A percentile compares a stretch with the other conserved stretches of the same genome.
These are phyloP conservation scores for Forbesichthys agassizii DNA, from an alignment of 2,113 vertebrate genomes.

Conservation along the genomic window DNA sequence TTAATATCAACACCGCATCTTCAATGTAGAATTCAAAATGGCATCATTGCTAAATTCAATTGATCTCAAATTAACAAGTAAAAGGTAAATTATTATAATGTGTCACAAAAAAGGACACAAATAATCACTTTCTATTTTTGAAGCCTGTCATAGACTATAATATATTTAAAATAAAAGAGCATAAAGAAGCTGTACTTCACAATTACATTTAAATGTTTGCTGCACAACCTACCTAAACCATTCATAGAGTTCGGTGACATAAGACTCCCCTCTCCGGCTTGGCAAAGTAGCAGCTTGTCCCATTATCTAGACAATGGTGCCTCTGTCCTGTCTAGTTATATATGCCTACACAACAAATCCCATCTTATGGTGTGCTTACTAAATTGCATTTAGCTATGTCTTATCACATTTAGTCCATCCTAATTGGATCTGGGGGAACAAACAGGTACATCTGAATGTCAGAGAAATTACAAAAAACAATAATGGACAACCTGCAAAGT, in stretches of 20 bases:
- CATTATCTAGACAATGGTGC: constrained; percentile 45
- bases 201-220: background rate
- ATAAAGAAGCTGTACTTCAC: background rate
- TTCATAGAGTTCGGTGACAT: constrained; percentile 67
- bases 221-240: constrained; percentile 69
- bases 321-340: constrained; percentile 40
- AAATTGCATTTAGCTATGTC: constrained; percentile 63
- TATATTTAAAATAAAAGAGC: background rate
- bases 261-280: constrained; percentile 58
- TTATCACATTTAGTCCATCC: constrained; percentile 64
- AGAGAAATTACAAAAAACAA: constrained; percentile 67
- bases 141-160: too few species aligned
- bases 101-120: too few species aligned
- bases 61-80: too few species aligned
- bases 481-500: background rate
- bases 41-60: too few species aligned
- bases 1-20: background rate
- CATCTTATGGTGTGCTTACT: constrained; percentile 64
- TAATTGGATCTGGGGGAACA: constrained; percentile 62
- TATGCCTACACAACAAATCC: constrained; percentile 42
- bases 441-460: constrained; percentile 13
- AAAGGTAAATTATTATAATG: too few species aligned
- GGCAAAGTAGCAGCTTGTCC: constrained; percentile 71
- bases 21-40: too few species aligned
- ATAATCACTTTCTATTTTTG: too few species aligned